Evolutionary conservation across 2,888 invertebrate genomes (phyloP), one percentile per base, ranked within the genome.

Genomic region (Euplexia lucipara): DNA sequence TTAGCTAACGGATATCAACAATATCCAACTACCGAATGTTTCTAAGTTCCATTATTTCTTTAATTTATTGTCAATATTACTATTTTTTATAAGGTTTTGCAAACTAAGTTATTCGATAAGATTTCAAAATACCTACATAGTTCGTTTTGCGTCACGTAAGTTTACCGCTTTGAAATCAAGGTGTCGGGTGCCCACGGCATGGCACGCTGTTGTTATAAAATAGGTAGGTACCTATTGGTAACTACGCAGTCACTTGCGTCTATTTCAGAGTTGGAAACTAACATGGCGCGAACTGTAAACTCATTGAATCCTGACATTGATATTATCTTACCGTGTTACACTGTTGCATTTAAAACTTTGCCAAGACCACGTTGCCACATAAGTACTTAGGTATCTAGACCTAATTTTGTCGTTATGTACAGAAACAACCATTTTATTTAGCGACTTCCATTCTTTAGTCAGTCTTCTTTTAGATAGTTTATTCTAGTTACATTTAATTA

Each of bases 401-500:
- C 26, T 26, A 35, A 35, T 49, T n/a, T 39, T 41, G 39, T 63
- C 32, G n/a, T 49, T 48, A 16, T 37, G 47, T 58, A 22, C 18
- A 44, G n/a, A 30, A 34, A 34, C n/a, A 32, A 32, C 14, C 30
- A 20, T 51, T 14, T 45, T 53, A 16, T 39, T 51, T 48, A n/a
- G 42, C 61, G 22, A 53, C 44, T 48, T 60, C 56, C 42, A 39
- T 61, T 75, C 45, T 47, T 35, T 14, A 44, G 39, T 42, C 44
- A 47, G 53, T 10, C 30, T 52, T 39, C 37, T 39, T 37, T 32
- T 39, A 49, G 9, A 14, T 45, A 42, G 57, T 42, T 39, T 67
- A 65, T 70, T 78, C 54, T 58, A 70, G 75, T 69, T 58, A 69
- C 41, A 59, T 34, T 51, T 48, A 20, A 35, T 37, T 20, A 59